Evolutionary conservation across 35 echinoderm and acorn worm species (phyloP), one percentile per base, ranked within the genome.

Genomic region (Acanthaster planci): DNA sequence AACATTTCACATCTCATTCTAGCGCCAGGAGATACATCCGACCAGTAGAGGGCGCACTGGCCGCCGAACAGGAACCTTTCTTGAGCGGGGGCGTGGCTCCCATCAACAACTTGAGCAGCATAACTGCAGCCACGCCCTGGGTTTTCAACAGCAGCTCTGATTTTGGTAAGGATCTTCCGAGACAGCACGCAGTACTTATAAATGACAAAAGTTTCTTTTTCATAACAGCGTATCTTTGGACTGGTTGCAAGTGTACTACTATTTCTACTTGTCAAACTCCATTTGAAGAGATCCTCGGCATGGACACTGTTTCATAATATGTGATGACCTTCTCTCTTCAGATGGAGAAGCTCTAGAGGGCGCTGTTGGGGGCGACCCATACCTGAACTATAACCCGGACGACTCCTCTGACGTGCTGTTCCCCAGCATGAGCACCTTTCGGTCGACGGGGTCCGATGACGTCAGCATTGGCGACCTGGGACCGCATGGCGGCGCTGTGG

Each of bases 381-480:
- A 93, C 52, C 77, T 81, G 12, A 87, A 67, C 22, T 93, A 84
- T 50, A 87, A 84, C 15, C 64, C 64, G 21, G 64, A 72, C 34
- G 64, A 72, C 15, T 72, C 64, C 14, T 72, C 64, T 2, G 64
- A 72, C 9, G 64, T 72, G 34, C 84, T 85, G 19, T 77, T 82
- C 47, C 91, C 81, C 0, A 93, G 91, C 47, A 58, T 93, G 68
- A 89, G 86, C 31, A 93, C 91, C 19, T 93, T 93, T 22, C 67
- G 91, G 18, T 89, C 91, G 0, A 87, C 88, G 3, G 87, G 81
- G 18, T 93, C 91, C 0, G 64, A 72, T 35, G 87, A 88, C 44
- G 77, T 39, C 1, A 93, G 91, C 85, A 80, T 93, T 5, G 84
- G 86, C 37, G 91, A 93, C 30, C 47, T 86, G 23, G 91, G 91